Conservation (phyloP, 2,888 invertebrate genomes). For the Rhogogaster chlorosoma region DNA sequence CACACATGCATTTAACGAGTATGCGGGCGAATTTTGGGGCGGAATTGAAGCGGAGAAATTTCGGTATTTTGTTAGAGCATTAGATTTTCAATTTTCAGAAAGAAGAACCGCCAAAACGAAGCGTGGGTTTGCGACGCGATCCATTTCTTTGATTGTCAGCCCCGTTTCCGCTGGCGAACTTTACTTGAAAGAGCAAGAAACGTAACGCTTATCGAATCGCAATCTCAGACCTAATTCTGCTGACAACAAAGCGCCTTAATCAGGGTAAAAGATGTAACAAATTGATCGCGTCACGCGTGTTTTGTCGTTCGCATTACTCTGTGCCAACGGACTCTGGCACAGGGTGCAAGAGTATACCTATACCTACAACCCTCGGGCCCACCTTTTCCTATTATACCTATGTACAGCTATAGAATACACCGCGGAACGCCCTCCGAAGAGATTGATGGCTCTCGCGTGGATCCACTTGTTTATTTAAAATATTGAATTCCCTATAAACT, state of each 20-base stretch:
- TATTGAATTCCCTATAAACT: slow-evolving; percentile 63
- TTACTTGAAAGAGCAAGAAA: slow-evolving; percentile 12
- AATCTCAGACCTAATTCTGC: slow-evolving; percentile 7
- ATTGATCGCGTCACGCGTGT: slow-evolving; percentile 41
- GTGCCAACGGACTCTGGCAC: neutral
- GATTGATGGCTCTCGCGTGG: slow-evolving; percentile 60
- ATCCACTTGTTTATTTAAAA: slow-evolving; percentile 64
- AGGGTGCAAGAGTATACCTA: neutral
- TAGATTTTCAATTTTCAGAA: neutral
- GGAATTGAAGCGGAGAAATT: neutral
- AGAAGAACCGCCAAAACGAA: neutral
- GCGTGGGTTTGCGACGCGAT: neutral
- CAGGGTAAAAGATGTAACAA: slow-evolving; percentile 43
- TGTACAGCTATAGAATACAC: slow-evolving; percentile 36
- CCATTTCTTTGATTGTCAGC: slow-evolving; percentile 14
- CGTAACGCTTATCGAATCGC: slow-evolving; percentile 7
- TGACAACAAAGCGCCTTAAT: slow-evolving; percentile 43
- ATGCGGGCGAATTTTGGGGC: too few relatives aligned
- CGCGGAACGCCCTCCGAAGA: slow-evolving; percentile 39
- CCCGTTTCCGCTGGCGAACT: neutral
- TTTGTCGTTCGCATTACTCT: slow-evolving; percentile 8
- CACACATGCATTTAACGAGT: neutral
- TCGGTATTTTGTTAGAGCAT: neutral
- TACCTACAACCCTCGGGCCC: slow-evolving; percentile 11
- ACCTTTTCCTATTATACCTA: slow-evolving; percentile 36